Conservation (phyloP, 1,140 invertebrate species). For the Atopsyche davidsoni region DNA sequence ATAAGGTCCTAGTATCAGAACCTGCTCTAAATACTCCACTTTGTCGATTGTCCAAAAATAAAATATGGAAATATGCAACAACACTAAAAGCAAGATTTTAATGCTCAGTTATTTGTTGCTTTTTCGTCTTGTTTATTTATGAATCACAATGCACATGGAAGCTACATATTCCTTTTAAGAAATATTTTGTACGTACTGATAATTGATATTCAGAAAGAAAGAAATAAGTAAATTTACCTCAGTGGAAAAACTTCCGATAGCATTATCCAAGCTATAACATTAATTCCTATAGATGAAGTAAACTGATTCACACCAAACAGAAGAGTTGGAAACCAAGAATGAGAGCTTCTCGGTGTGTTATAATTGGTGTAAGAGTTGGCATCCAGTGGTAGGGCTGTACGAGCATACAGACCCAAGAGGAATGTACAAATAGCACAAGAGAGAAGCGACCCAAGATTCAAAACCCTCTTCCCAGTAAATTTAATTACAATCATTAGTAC, state of each 20-base stretch:
- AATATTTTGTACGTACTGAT: not conserved
- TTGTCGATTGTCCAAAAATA: not conserved
- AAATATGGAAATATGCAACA: not conserved
- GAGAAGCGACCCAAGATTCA: conserved; percentile 36
- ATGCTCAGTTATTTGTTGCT: too few relatives aligned
- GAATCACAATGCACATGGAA: not conserved
- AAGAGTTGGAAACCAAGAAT: conserved; percentile 28
- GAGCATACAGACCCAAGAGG: conserved; percentile 28
- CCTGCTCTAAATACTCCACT: too few relatives aligned
- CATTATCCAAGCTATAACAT: conserved; percentile 44
- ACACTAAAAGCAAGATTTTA: too few relatives aligned
- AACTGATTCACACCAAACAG: conserved; percentile 24
- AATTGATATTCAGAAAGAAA: not conserved
- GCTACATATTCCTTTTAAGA: not conserved
- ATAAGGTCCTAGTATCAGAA: too few relatives aligned
- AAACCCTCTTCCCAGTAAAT: conserved; percentile 40
- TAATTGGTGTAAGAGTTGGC: conserved; percentile 8
- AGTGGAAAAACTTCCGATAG: conserved; percentile 45
- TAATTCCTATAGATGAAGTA: conserved; percentile 23
- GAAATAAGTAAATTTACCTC: conserved; percentile 18
- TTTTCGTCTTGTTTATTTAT: not conserved
- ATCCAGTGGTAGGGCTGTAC: conserved; percentile 12
- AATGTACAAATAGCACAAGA: conserved; percentile 29
- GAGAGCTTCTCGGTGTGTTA: not conserved
- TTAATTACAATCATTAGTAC: conserved; percentile 49